Evolutionary conservation across 2,888 invertebrate genomes (phyloP).

Genomic region (Nomada fabriciana): DNA sequence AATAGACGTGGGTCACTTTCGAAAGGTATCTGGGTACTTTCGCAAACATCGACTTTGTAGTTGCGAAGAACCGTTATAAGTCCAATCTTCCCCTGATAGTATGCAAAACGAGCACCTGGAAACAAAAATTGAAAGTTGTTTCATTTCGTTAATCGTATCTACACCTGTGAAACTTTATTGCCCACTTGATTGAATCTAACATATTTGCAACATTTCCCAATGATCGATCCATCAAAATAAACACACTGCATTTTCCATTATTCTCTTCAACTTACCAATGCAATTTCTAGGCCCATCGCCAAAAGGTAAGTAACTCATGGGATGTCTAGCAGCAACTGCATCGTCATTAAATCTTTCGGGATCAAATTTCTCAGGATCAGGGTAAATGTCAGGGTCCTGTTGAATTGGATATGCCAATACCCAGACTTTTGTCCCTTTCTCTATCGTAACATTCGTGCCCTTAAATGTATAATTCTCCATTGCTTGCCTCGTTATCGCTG

Average conservation of each 20-base stretch:
- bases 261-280: constrained; percentile 4
- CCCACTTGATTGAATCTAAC: no score
- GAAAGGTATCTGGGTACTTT: constrained; percentile 23
- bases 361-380: constrained; percentile 74
- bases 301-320: constrained; percentile 75
- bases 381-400: constrained; percentile 70
- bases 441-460: constrained; percentile 70
- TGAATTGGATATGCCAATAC: constrained; percentile 72
- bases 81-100: constrained; percentile 24
- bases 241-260: no score
- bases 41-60: constrained; percentile 30
- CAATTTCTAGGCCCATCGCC: constrained; percentile 80
- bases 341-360: constrained; percentile 77
- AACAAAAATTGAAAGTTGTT: not conserved
- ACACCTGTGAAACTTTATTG: no score
- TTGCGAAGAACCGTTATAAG: constrained; percentile 30
- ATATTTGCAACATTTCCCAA: no score
- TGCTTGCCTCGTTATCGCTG: constrained; percentile 75
- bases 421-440: constrained; percentile 57
- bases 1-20: not conserved
- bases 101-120: constrained; percentile 24
- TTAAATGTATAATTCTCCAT: constrained; percentile 70
- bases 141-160: no score
- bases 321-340: constrained; percentile 65
- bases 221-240: no score